Evolutionary conservation across 2,797 vertebrate genomes (phyloP).

Genomic region (Sandelia bainsii): DNA sequence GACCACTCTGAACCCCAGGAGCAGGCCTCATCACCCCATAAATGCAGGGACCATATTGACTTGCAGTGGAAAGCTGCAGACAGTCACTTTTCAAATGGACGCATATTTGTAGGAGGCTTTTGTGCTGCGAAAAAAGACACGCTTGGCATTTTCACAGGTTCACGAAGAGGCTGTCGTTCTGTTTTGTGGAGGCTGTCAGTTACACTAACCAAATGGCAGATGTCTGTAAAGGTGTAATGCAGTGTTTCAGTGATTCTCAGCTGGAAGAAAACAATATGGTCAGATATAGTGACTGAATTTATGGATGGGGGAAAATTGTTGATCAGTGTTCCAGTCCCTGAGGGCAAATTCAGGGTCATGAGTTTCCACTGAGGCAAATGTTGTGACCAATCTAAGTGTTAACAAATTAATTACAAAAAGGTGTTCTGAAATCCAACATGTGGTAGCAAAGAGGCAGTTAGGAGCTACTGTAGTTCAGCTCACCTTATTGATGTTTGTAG

Average conservation of each 20-base stretch:
- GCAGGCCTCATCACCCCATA: slow-evolving; percentile 74
- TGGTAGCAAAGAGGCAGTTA: neutral
- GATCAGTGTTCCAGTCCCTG: slow-evolving; percentile 1
- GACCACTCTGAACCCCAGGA: slow-evolving; percentile 78
- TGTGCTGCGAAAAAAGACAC: slow-evolving; percentile 47
- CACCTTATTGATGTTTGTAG: neutral
- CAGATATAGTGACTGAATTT: slow-evolving; percentile 12
- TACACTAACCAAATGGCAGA: slow-evolving; percentile 52
- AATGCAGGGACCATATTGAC: slow-evolving; percentile 75
- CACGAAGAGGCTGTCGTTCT: slow-evolving; percentile 28
- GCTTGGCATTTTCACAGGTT: slow-evolving; percentile 54
- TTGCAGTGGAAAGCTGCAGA: slow-evolving; percentile 55
- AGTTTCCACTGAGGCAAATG: slow-evolving; percentile 3
- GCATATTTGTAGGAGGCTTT: slow-evolving; percentile 65
- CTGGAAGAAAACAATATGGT: slow-evolving; percentile 32
- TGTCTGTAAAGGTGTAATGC: slow-evolving; percentile 39
- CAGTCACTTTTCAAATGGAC: slow-evolving; percentile 76
- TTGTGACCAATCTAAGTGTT: neutral
- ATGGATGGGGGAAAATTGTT: slow-evolving; percentile 11
- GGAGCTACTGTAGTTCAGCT: neutral
- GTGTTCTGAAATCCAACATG: neutral
- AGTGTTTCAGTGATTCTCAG: slow-evolving; percentile 29
- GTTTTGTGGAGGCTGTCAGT: slow-evolving; percentile 53
- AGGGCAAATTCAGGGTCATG: slow-evolving; percentile 1
- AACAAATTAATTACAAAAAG: neutral